phyloP scores from a whole-genome alignment of 35 echinoderm and acorn worm genomes.

The Apostichopus japonicus region DNA sequence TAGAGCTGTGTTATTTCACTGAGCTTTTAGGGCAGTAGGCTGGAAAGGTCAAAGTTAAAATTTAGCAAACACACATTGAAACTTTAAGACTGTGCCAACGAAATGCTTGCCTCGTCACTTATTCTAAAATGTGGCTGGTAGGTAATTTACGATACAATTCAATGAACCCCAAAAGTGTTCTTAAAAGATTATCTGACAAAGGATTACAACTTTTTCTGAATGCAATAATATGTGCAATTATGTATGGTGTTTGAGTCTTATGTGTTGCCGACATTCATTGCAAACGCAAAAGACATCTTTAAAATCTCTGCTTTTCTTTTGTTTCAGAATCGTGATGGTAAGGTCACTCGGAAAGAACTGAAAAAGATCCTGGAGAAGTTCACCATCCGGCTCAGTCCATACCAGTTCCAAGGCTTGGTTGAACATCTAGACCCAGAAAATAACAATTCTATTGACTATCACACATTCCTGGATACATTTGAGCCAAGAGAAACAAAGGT shows the following conservation, averaged over 20 bases:
- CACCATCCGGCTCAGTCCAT: slow-evolving; percentile 76
- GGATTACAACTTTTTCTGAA: neutral
- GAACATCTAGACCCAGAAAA: slow-evolving; percentile 80
- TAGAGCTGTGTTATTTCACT: no score
- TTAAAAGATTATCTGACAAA: no score
- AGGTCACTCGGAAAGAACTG: slow-evolving; percentile 83
- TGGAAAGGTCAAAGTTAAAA: no score
- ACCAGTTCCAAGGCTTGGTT: slow-evolving; percentile 71
- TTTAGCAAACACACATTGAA: no score
- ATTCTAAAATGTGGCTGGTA: no score
- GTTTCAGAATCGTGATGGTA: slow-evolving; percentile 88
- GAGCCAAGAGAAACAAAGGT: slow-evolving; percentile 94
- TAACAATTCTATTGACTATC: slow-evolving; percentile 82
- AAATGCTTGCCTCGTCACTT: no score
- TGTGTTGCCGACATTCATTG: no score
- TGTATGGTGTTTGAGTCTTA: neutral
- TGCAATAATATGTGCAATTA: neutral
- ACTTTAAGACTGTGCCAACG: no score
- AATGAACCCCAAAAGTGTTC: no score
- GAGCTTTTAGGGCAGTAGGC: no score
- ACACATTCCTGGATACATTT: slow-evolving; percentile 88
- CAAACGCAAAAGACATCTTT: neutral
- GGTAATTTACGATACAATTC: no score
- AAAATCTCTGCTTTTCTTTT: neutral
- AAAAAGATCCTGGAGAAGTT: slow-evolving; percentile 96